These are phyloP conservation scores for Smutsia temminckii DNA, from an alignment of 2,797 vertebrate species.

Conservation along the genomic window DNA sequence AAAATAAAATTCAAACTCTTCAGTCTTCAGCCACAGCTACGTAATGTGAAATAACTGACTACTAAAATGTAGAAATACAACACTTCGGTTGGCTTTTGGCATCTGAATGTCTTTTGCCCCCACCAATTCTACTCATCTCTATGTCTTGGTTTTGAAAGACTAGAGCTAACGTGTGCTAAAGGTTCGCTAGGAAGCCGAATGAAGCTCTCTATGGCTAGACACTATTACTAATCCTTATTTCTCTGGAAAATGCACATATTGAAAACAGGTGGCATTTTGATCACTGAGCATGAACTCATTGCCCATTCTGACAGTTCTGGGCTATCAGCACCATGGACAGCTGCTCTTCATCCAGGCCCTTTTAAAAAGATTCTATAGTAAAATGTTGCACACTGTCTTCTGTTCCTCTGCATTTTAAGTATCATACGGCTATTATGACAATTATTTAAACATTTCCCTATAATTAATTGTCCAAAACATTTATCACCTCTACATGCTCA, in stretches of 20 bases:
- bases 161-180: neutral
- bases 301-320: neutral
- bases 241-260: neutral
- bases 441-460: neutral
- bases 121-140: neutral
- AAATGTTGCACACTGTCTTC: neutral
- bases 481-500: neutral
- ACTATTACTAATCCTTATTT: neutral
- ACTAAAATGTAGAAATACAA: neutral
- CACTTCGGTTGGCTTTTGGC: neutral
- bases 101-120: neutral
- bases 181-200: neutral
- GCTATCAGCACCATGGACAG: constrained; percentile 36
- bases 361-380: neutral
- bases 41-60: neutral
- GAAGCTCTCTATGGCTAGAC: neutral
- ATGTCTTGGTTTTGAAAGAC: neutral
- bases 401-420: neutral
- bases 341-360: neutral
- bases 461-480: neutral
- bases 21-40: neutral
- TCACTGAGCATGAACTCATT: neutral
- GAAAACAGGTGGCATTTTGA: neutral
- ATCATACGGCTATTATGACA: neutral
- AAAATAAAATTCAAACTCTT: constrained; percentile 18